Evolutionary conservation across 2,888 invertebrate species (phyloP), one percentile per base, ranked within the genome.

Genomic region (Serripes groenlandicus): DNA sequence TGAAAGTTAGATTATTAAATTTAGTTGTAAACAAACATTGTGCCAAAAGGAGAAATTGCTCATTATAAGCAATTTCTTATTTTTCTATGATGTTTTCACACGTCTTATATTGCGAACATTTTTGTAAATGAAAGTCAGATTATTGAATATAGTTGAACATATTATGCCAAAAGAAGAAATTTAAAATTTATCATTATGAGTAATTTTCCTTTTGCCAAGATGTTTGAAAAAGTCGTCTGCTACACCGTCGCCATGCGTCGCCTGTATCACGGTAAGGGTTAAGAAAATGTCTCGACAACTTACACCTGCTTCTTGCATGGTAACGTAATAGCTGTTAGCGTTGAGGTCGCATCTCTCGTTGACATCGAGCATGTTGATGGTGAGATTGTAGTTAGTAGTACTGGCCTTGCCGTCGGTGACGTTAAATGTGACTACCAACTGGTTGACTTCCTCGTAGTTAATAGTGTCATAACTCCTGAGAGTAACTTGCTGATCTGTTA

Each of bases 331-430:
- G 0, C 35, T 37, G 11, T 77, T 56, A 18, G 64, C 73, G 28
- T 78, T 70, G 23, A 89, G 89, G 28, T 49, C 62, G 35, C 89
- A 89, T 1, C 78, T 77, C 62, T 90, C 89, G 64, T 87, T 86
- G n/a, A 78, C 86, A 64, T 89, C 79, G 1, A 75, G 73, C 15
- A 90, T 60, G 52, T 80, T 75, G 21, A 90, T 58, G n/a, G 75
- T 75, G 26, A 90, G 72, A 21, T 42, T 60, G 60, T 85, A 85
- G 5, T 78, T 77, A 18, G 79, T 86, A 5, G 62, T 81, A 30
- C 74, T 80, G 9, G 75, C 81, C 56, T 85, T 87, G 15, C 74
- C 58, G 69, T 87, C 87, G 7, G 68, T 80, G 1, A 80, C 74
- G 11, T 56, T 80, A 35, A 88, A 80, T 3, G 79, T 54, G 2